Evolutionary conservation across 2,888 invertebrate species (phyloP), one percentile per base, ranked within the genome.

Genomic region (Agrotis exclamationis): DNA sequence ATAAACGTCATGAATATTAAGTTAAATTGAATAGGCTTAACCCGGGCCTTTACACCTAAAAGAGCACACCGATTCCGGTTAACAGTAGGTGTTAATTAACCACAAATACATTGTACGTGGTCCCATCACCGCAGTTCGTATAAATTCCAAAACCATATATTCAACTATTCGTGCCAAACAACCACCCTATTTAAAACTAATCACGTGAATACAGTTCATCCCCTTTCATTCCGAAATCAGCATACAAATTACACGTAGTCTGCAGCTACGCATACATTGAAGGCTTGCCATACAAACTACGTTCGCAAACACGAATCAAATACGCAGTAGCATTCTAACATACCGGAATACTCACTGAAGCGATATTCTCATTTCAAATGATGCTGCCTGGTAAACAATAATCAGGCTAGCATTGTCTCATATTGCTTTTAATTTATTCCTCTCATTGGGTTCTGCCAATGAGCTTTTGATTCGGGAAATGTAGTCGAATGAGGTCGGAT

Each of bases 381-480:
- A 74, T 64, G 48, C 22, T 67, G 7, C 18, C 47, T 20, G n/a
- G 74, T 78, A 68, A 82, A 80, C 79, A 80, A 78, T 82, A 82
- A 82, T 80, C 56, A 74, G 48, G 33, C 28, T 28, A 20, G 33
- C 50, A 79, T 82, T 80, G 82, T 70, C 70, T 65, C 44, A 56
- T 67, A 67, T 33, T 56, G 78, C 44, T 72, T 79, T 72, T 72
- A 69, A 79, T 72, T 81, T 68, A 69, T 70, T 56, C 47, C 33
- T 70, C 64, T 56, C 59, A 83, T 53, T 67, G 56, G 45, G 14
- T 51, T 73, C 65, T 51, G 59, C 63, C 63, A 78, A 72, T 65
- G 53, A 63, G 59, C 51, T 64, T 74, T 80, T 68, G 51, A 78
- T 63, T 80, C 63, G 22, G 33, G 56, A 79, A 80, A 67, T 65